Conservation (phyloP, 2,888 invertebrate genomes). For the Eupelmus urozonus region DNA sequence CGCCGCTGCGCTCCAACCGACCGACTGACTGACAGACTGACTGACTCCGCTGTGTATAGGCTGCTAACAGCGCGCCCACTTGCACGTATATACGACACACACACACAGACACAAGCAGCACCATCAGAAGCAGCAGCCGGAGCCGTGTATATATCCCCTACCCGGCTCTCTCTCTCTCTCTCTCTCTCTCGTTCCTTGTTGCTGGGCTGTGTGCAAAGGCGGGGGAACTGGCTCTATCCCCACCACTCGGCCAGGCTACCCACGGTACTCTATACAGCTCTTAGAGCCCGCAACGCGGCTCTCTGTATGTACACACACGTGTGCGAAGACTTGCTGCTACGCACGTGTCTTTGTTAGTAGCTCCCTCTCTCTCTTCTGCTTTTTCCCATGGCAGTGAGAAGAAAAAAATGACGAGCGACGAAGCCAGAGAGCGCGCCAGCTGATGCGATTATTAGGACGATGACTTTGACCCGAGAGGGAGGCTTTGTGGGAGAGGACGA, state of each 20-base stretch:
- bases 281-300: background rate
- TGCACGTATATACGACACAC: background rate
- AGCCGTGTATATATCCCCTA: background rate
- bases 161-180: background rate
- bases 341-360: background rate
- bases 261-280: background rate
- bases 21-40: slow-evolving; percentile 70
- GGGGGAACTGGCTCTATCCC: background rate
- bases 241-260: no score
- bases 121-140: no score
- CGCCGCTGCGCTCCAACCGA: slow-evolving; percentile 61
- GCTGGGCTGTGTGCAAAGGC: no score
- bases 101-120: background rate
- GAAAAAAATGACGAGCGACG: background rate
- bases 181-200: background rate
- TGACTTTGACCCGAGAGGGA: background rate
- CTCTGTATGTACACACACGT: background rate
- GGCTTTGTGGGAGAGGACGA: background rate
- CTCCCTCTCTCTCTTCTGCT: background rate
- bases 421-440: background rate
- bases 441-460: slow-evolving; percentile 25
- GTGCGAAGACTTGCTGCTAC: background rate
- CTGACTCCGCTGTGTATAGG: slow-evolving; percentile 65
- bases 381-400: background rate
- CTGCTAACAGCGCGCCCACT: slow-evolving; percentile 8